A percentile compares a stretch with the other conserved stretches of the same genome.
phyloP scores from a whole-genome alignment of 2,797 vertebrate genomes.

The Poecilia gillii region DNA sequence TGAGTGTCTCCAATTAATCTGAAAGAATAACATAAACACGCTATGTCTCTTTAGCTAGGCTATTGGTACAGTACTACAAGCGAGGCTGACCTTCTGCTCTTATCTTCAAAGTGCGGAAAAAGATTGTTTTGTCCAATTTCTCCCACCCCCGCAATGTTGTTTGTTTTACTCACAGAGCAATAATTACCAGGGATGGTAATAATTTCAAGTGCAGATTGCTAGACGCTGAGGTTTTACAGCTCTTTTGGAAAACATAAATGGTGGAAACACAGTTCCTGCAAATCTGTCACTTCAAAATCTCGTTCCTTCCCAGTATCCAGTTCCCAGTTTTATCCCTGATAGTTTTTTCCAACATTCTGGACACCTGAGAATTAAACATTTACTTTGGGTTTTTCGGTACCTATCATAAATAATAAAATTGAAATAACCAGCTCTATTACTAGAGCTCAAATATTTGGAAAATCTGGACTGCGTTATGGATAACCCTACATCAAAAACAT shows the following conservation, averaged over 20 bases:
- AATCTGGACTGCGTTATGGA: background rate
- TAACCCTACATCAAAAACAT: background rate
- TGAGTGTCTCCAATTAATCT: slow-evolving; percentile 58
- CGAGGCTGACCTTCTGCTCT: slow-evolving; percentile 45
- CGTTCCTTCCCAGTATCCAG: background rate
- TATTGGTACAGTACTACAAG: slow-evolving; percentile 47
- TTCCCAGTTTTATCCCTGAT: background rate
- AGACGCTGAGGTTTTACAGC: slow-evolving; percentile 36
- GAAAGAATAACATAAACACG: slow-evolving; percentile 62
- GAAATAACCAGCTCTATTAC: background rate
- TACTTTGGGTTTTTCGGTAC: background rate
- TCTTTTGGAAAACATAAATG: slow-evolving; percentile 8
- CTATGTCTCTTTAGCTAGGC: slow-evolving; percentile 28
- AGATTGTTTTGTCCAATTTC: slow-evolving; percentile 41
- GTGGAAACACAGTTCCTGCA: background rate
- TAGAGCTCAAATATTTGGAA: background rate
- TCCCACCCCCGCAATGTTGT: slow-evolving; percentile 27
- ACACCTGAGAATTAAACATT: background rate
- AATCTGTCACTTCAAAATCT: background rate
- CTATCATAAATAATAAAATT: background rate
- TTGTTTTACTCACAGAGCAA: slow-evolving; percentile 62
- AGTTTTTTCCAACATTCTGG: background rate
- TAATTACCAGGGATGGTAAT: slow-evolving; percentile 46
- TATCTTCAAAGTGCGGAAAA: slow-evolving; percentile 64
- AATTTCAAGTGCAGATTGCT: slow-evolving; percentile 46